These are phyloP conservation scores for Paraescarpia echinospica DNA, from an alignment of 1,140 invertebrate genomes.

Conservation along the genomic window DNA sequence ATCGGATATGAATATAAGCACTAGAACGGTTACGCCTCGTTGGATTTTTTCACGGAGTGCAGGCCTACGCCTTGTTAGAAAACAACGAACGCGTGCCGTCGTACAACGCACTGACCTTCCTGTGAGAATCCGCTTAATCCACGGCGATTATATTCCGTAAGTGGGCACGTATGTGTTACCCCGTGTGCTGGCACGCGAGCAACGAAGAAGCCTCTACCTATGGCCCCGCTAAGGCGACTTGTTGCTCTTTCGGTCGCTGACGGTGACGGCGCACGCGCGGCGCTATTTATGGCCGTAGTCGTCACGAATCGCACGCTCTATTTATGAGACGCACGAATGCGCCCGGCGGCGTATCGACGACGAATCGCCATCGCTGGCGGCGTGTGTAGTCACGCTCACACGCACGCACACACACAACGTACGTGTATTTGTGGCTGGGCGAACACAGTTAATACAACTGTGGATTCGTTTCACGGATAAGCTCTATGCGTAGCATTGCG, in stretches of 20 bases:
- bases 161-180: not conserved
- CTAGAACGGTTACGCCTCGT: not conserved
- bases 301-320: constrained; percentile 3
- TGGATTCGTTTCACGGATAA: not conserved
- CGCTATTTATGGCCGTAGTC: not conserved
- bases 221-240: not conserved
- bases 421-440: not conserved
- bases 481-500: too few species aligned
- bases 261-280: not conserved
- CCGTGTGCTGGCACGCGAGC: not conserved
- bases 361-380: not conserved
- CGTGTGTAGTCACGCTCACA: not conserved
- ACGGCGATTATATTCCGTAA: not conserved
- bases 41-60: not conserved
- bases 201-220: not conserved
- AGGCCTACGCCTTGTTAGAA: not conserved
- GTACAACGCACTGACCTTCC: not conserved
- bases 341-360: not conserved
- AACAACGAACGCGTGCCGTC: not conserved
- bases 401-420: not conserved
- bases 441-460: not conserved
- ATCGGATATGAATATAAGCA: not conserved
- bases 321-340: not conserved
- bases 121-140: not conserved
- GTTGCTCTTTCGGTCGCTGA: not conserved